phyloP scores from a whole-genome alignment of 2,113 vertebrate species.

The Equus przewalskii region DNA sequence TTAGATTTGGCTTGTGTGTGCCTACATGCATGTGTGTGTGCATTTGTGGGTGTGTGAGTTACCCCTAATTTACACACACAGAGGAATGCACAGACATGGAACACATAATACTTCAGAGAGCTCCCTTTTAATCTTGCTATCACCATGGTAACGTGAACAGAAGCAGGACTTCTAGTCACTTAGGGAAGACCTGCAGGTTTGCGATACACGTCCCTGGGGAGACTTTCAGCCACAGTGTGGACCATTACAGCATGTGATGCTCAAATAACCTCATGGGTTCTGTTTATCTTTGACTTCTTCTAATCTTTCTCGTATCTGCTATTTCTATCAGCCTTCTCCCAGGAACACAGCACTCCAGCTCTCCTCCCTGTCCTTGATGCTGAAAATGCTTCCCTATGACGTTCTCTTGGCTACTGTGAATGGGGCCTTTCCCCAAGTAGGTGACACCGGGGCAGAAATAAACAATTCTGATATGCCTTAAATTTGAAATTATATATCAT shows the following conservation, averaged over 20 bases:
- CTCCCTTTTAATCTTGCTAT: constrained; percentile 71
- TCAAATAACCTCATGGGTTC: not conserved
- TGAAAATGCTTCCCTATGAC: not conserved
- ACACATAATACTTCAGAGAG: not conserved
- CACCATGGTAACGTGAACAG: constrained; percentile 85
- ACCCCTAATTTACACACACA: not conserved
- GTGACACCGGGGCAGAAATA: not conserved
- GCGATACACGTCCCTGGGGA: not conserved
- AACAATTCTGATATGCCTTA: not conserved
- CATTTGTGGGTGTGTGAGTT: not conserved
- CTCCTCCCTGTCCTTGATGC: not conserved
- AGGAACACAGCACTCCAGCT: not conserved
- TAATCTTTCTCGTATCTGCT: not conserved
- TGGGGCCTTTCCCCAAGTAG: not conserved
- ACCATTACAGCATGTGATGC: not conserved
- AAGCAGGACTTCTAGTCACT: constrained; percentile 63
- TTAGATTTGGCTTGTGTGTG: not conserved
- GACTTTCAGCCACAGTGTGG: not conserved
- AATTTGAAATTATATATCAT: not conserved
- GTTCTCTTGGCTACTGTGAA: not conserved
- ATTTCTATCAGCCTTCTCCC: not conserved
- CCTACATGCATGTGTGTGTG: rapidly evolving
- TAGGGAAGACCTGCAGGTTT: not conserved
- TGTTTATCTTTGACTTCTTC: not conserved
- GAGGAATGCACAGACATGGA: not conserved